These are phyloP conservation scores for Sycobia sp. DNA, from an alignment of 1,140 invertebrate genomes.

Conservation along the genomic window DNA sequence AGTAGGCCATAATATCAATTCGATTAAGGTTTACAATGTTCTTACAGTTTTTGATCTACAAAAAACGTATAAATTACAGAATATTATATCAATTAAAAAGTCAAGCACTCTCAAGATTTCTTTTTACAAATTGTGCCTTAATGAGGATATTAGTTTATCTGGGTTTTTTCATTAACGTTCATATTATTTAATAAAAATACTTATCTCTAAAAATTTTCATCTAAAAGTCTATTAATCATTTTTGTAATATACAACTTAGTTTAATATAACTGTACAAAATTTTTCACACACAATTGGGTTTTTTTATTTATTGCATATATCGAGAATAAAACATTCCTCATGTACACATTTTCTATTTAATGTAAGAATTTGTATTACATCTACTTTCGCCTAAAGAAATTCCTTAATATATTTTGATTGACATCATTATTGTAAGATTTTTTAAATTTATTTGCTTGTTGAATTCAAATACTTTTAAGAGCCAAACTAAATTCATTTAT, in stretches of 20 bases:
- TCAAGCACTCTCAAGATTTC: constrained; percentile 2
- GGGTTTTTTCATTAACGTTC: background rate
- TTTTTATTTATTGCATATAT: constrained; percentile 46
- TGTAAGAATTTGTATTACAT: background rate
- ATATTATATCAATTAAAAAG: background rate
- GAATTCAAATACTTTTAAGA: constrained; percentile 8
- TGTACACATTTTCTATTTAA: constrained; percentile 1
- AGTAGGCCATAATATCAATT: constrained; percentile 34
- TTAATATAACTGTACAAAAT: constrained; percentile 47
- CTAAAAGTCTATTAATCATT: constrained; percentile 49
- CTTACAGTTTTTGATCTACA: constrained; percentile 25
- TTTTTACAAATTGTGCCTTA: too few species aligned
- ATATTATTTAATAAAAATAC: constrained; percentile 24
- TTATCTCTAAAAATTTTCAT: constrained; percentile 31
- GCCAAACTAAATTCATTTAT: background rate
- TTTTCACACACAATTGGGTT: constrained; percentile 45
- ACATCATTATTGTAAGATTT: constrained; percentile 10
- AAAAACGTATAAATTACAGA: constrained; percentile 31
- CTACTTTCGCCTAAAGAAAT: constrained; percentile 24
- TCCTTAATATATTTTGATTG: constrained; percentile 24
- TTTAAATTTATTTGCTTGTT: constrained; percentile 1
- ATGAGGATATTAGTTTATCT: background rate
- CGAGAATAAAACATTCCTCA: background rate
- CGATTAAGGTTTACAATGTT: constrained; percentile 2
- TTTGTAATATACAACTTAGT: constrained; percentile 33